A percentile compares a stretch with the other conserved stretches of the same genome.
phyloP scores from a whole-genome alignment of 2,888 invertebrate species.

The Marronus borbonicus region DNA sequence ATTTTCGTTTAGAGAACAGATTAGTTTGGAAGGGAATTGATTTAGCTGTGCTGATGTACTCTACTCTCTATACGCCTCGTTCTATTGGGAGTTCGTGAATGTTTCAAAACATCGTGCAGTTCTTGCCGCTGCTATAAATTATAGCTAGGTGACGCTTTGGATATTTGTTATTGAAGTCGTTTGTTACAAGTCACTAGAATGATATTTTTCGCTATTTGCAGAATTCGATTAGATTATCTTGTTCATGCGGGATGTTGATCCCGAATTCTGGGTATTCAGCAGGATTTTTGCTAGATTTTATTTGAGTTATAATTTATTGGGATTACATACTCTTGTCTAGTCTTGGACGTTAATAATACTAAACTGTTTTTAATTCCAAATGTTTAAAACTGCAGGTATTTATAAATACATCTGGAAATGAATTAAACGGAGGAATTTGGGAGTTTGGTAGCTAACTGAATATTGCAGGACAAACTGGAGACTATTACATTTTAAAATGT shows the following conservation, averaged over 20 bases:
- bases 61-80: slow-evolving; percentile 13
- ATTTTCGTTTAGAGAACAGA: slow-evolving; percentile 24
- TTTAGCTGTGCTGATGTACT: slow-evolving; percentile 33
- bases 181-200: slow-evolving; percentile 31
- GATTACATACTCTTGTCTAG: too few species aligned
- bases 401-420: too few species aligned
- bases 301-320: too few species aligned
- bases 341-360: too few species aligned
- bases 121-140: slow-evolving; percentile 31
- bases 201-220: slow-evolving; percentile 29
- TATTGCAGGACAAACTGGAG: too few species aligned
- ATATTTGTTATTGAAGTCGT: slow-evolving; percentile 41
- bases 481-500: too few species aligned
- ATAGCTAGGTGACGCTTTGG: slow-evolving; percentile 26
- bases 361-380: too few species aligned
- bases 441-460: too few species aligned
- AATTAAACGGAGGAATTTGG: too few species aligned
- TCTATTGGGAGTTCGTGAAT: slow-evolving; percentile 33
- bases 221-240: slow-evolving; percentile 10
- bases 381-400: too few species aligned
- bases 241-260: slow-evolving; percentile 1
- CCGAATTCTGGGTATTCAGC: slow-evolving; percentile 13
- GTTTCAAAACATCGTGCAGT: slow-evolving; percentile 35
- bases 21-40: slow-evolving; percentile 35
- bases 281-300: not conserved